Base-by-base conservation (phyloP, 2,113 vertebrate species). In the Pachyramphus minor region DNA sequence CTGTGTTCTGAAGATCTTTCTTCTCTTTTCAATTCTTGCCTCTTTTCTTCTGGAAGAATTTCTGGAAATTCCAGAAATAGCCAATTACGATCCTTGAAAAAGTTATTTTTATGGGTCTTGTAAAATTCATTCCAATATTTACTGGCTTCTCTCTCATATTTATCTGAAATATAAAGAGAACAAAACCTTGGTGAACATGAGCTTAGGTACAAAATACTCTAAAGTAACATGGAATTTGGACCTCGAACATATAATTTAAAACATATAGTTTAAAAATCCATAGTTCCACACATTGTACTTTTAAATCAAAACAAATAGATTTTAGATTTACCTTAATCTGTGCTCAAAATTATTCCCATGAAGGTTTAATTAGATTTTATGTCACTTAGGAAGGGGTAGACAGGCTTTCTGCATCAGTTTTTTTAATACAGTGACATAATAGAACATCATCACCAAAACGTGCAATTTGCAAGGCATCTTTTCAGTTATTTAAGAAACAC, bases 31-130 rank as follows among this genome's bases (percentile, higher is more conserved):
- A 97, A 86, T 88, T 92, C 66, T 74, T 83, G 55, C 75, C 93
- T 95, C 83, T 31, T 84, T 89, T 77, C 93, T 91, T 90, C 59
- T 90, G 98, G 97, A 94, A 99, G 98, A 94, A 99, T 98, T 97
- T 99, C 99, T 92, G 99, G 99, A 94, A 99, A 99, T 92, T 99
- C 99, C 76, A 98, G 96, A 95, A 99, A 98, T 53, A 99, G 97
- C 99, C 99, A 99, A 75, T 98, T 98, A n/a, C 99, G 99, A 98
- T 99, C 98, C 97, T 99, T 99, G 97, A 99, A 99, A 97, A 99
- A 99, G 82, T 99, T 99, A 97, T 98, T 97, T 94, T 98, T 98
- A 94, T 99, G 99, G 58, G 69, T 97, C 95, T 98, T 98, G 89
- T 99, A 99, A 98, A 99, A 99, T 68, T 84, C 97, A 96, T 99